Base-by-base conservation (phyloP, 1,140 invertebrate genomes). In the Holotrichia oblita region DNA sequence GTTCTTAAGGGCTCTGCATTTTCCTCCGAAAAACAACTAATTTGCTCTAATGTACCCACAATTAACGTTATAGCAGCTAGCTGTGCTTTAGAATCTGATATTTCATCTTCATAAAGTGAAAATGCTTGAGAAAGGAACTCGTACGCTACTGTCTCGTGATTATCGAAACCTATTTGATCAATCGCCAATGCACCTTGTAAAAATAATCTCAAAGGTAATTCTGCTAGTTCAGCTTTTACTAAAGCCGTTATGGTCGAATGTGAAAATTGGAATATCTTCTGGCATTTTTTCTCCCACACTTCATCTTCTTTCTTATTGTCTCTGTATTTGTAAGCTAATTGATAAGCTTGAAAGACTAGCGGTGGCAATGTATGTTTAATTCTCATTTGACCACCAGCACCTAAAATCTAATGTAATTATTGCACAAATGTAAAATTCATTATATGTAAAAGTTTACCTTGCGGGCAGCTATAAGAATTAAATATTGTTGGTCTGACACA, bases 51-150 rank as follows among this genome's bases (percentile, higher is more conserved):
- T 0, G 98, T 98, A 48, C 95, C 96, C 79, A 98, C 97, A 41
- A 99, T 97, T 0, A 99, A 89, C 0, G 96, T 97, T 69, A 99
- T 97, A 17, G 97, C 97, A 0, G 97, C 95, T 69, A 99, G 88
- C 87, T 99, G 98, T 40, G 97, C 96, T 86, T 99, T 98, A 72
- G 96, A 98, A 85, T 99, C 98, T 7, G 96, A 97, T 82, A 99
- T 98, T 88, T 99, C 98, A 86, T 99, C 98, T 87, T 99, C 98
- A 84, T 99, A 99, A 73, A 99, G 89, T 0, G 97, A 97, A 87
- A 99, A 99, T 48, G 94, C 93, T 88, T 99, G 98, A 27, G 98
- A 98, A 85, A 99, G 94, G 85, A 98, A 99, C 87, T 99, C 98
- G 88, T 99, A 99, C 0, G 98, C 97, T 0, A 99, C 94, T 48